phyloP scores from a whole-genome alignment of 2,113 vertebrate genomes.

The Morone chrysops region DNA sequence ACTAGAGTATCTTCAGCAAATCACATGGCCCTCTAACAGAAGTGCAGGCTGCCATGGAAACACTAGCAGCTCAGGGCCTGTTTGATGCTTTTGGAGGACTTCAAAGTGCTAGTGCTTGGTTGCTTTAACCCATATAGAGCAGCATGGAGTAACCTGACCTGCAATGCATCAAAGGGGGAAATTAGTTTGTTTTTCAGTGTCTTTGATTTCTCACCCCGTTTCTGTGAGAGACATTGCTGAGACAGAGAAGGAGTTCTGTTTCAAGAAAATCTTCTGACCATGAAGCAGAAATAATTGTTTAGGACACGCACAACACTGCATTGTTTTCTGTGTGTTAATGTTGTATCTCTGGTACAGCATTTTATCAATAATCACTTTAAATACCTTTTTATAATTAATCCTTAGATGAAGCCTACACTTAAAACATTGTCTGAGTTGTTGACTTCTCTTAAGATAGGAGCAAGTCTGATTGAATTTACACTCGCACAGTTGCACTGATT shows the following conservation, averaged over 20 bases:
- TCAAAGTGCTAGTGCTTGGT: constrained; percentile 61
- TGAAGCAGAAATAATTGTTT: constrained; percentile 40
- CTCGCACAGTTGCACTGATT: constrained; percentile 21
- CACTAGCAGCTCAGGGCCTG: constrained; percentile 34
- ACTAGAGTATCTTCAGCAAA: constrained; percentile 1
- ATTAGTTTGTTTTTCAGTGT: constrained; percentile 58
- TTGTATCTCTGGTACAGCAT: constrained; percentile 2
- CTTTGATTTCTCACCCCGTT: constrained; percentile 32
- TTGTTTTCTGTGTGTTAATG: neutral
- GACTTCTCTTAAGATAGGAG: constrained; percentile 16
- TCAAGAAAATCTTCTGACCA: constrained; percentile 21
- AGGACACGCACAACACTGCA: neutral
- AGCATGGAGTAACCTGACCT: constrained; percentile 54
- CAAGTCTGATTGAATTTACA: constrained; percentile 22
- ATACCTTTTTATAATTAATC: constrained; percentile 2
- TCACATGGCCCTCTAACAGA: constrained; percentile 30
- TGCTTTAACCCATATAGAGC: constrained; percentile 59
- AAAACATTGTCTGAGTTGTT: constrained; percentile 2
- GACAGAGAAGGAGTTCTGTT: neutral
- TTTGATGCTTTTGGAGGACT: constrained; percentile 63
- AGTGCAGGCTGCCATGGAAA: constrained; percentile 66
- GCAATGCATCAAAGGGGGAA: constrained; percentile 49
- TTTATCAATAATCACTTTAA: constrained; percentile 12
- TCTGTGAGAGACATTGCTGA: neutral
- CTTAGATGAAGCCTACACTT: constrained; percentile 4